Base-by-base conservation (phyloP, 1,140 invertebrate species). In the Pseudomyrmex gracilis region DNA sequence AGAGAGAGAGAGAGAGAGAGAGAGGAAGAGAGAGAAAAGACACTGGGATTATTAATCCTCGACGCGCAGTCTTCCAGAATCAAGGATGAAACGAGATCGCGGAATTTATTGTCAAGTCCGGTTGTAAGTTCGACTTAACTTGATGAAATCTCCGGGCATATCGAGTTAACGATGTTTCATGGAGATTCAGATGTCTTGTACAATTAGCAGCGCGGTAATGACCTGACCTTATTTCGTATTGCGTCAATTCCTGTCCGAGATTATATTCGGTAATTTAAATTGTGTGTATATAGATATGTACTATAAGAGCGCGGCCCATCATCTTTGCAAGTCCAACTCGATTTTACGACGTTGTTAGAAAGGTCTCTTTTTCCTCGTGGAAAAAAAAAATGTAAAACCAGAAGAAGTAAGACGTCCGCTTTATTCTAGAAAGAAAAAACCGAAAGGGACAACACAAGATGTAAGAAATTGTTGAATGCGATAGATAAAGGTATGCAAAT, bases 161-260 rank as follows among this genome's bases (percentile, higher is more conserved):
- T 34, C 66, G 17, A 60, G 55, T 60, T 34, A 71, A 73, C 22
- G 55, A 82, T 45, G 24, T 82, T 82, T 15, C 43, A 60, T 73
- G 22, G 67, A 17, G 47, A 82, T 82, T 61, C 60, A 60, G 22
- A 60, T 82, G 55, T 12, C 47, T 24, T 55, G 20, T 13, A 73
- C n/a, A 82, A 73, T 73, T 73, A 73, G 67, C 24, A 20, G 53
- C 77, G 12, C 43, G 45, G 12, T 60, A 82, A 71, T 82, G 68
- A 60, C 13, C 43, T 47, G 71, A 10, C 43, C 17, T 64, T 45
- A 73, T 60, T 71, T 80, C 53, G 77, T 49, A 80, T 71, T 34
- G 43, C 77, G 53, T 80, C 66, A 64, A 43, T 22, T 34, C 13
- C 3, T 4, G 22, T 66, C 7, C 51, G 51, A 60, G 55, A 82